phyloP scores from a whole-genome alignment of 2,797 vertebrate species.

The Lagorchestes hirsutus region DNA sequence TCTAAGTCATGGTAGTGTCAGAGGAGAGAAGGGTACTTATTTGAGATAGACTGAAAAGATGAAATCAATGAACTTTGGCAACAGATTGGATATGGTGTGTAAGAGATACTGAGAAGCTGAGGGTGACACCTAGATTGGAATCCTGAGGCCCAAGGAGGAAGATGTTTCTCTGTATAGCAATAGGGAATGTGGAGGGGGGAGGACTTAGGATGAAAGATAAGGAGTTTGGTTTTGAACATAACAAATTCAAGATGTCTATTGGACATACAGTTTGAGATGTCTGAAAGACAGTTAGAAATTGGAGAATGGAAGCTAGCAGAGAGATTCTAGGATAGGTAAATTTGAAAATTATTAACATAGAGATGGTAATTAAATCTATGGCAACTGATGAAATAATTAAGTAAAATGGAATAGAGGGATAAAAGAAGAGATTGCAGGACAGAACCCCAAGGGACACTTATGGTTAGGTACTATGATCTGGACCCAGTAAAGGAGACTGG shows the following conservation, averaged over 20 bases:
- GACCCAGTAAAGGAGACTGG: neutral
- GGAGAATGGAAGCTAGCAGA: neutral
- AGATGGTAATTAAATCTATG: neutral
- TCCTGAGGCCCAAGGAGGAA: neutral
- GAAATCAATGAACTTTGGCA: neutral
- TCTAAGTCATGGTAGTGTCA: neutral
- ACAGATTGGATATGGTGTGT: neutral
- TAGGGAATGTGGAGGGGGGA: neutral
- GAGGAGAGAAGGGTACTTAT: neutral
- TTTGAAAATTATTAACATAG: neutral
- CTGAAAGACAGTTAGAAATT: neutral
- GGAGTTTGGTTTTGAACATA: neutral
- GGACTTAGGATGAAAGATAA: neutral
- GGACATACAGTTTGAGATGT: neutral
- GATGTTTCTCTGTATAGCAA: neutral
- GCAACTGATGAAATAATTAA: neutral
- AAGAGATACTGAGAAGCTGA: neutral
- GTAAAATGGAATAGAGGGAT: neutral
- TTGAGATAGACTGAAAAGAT: neutral
- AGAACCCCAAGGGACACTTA: rapidly evolving
- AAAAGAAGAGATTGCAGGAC: neutral
- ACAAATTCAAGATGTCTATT: neutral
- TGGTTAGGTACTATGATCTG: neutral
- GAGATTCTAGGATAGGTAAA: neutral
- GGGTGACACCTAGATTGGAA: neutral